Percentiles rank a stretch among this genome's conserved stretches.
phyloP scores from a whole-genome alignment of 2,113 vertebrate species.

The Bufo bufo region DNA sequence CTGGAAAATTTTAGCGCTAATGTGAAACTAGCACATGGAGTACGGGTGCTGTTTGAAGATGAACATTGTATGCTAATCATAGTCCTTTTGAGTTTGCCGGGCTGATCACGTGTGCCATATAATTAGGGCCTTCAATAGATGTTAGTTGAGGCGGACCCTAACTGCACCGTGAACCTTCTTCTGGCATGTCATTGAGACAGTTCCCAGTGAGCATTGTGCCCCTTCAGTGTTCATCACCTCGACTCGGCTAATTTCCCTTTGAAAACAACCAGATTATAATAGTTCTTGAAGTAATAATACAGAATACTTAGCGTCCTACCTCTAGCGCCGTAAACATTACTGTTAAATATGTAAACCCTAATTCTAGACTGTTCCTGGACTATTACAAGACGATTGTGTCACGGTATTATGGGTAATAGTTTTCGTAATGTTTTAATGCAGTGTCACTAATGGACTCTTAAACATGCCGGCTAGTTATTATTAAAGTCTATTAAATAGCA shows the following conservation, averaged over 20 bases:
- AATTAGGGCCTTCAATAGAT: no score
- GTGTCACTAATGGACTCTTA: constrained; percentile 50
- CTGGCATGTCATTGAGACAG: no score
- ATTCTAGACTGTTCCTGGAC: background rate
- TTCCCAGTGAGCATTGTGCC: no score
- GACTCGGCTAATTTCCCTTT: background rate
- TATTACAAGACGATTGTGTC: background rate
- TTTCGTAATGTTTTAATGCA: constrained; percentile 44
- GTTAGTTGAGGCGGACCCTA: no score
- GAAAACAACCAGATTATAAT: background rate
- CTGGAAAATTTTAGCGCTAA: no score
- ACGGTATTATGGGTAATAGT: background rate
- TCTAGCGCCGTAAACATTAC: background rate
- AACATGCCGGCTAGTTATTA: constrained; percentile 47
- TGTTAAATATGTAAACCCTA: background rate
- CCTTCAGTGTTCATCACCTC: background rate
- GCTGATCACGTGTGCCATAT: no score
- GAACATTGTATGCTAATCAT: no score
- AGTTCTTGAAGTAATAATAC: background rate
- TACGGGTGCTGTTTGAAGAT: no score
- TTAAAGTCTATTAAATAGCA: constrained; percentile 51
- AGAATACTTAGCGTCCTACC: background rate
- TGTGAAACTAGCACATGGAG: no score
- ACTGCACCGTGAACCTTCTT: no score
- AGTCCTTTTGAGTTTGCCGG: no score